These are phyloP conservation scores for Saxidomus purpurata DNA, from an alignment of 1,140 invertebrate species.

Conservation along the genomic window DNA sequence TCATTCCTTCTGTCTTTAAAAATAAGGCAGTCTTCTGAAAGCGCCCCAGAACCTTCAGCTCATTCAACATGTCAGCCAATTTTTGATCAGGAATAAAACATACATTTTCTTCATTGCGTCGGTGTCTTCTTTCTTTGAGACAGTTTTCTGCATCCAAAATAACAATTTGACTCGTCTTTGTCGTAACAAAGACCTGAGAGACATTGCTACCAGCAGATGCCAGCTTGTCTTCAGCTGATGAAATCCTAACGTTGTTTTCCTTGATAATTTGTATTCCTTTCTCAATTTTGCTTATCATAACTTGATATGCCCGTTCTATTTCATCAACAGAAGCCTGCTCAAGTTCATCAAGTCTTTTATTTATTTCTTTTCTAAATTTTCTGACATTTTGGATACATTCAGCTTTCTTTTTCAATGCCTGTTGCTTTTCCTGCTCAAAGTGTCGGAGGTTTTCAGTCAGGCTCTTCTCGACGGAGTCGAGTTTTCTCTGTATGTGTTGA, in stretches of 20 bases:
- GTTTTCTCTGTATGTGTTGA: background rate
- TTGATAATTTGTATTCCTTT: background rate
- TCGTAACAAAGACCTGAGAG: background rate
- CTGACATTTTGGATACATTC: background rate
- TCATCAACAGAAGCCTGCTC: background rate
- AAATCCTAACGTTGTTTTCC: background rate
- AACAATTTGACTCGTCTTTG: background rate
- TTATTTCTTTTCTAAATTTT: background rate
- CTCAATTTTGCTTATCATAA: background rate
- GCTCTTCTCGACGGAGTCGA: background rate
- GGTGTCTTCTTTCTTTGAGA: background rate
- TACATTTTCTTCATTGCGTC: background rate
- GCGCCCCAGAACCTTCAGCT: background rate
- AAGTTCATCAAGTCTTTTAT: background rate
- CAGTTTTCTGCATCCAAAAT: background rate
- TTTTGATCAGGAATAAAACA: background rate
- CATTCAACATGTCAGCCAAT: background rate
- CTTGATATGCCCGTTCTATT: background rate
- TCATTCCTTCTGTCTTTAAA: background rate
- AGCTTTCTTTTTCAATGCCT: background rate
- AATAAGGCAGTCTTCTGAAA: background rate
- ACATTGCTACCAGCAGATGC: background rate
- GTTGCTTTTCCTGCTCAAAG: background rate
- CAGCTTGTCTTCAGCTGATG: background rate
- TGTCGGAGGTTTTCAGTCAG: background rate